Percentiles rank a stretch among this genome's conserved stretches.
phyloP scores from a whole-genome alignment of 1,140 invertebrate species.

The Heliconius eleuchia region DNA sequence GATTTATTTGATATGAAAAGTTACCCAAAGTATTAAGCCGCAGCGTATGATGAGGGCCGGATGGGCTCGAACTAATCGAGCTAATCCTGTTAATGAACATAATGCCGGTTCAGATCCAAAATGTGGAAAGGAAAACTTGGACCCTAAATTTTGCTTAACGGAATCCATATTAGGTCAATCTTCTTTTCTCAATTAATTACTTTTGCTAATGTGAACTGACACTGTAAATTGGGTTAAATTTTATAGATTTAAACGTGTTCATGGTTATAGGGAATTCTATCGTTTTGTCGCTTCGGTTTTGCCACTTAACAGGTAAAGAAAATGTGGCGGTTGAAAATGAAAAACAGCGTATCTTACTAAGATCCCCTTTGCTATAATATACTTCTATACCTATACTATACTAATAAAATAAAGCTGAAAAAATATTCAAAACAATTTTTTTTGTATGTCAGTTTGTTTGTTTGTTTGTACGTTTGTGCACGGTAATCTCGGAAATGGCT shows the following conservation, averaged over 20 bases:
- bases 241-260: neutral
- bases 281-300: too few species aligned
- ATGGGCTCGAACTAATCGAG: constrained; percentile 4
- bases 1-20: constrained; percentile 1
- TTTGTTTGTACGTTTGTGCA: too few species aligned
- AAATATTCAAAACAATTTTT: too few species aligned
- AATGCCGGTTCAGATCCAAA: neutral
- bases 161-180: neutral
- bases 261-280: too few species aligned
- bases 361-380: too few species aligned
- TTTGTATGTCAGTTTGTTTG: too few species aligned
- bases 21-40: neutral
- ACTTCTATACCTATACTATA: too few species aligned
- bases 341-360: too few species aligned
- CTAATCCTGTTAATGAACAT: neutral
- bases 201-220: neutral
- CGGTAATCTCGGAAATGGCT: too few species aligned
- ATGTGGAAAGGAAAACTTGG: neutral
- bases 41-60: neutral
- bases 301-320: too few species aligned
- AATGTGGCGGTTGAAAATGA: too few species aligned
- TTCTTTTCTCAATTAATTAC: neutral
- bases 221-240: neutral
- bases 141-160: constrained; percentile 6
- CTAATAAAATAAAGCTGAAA: too few species aligned